These are phyloP conservation scores for Diuraphis noxia DNA, from an alignment of 1,140 invertebrate species.

Conservation along the genomic window DNA sequence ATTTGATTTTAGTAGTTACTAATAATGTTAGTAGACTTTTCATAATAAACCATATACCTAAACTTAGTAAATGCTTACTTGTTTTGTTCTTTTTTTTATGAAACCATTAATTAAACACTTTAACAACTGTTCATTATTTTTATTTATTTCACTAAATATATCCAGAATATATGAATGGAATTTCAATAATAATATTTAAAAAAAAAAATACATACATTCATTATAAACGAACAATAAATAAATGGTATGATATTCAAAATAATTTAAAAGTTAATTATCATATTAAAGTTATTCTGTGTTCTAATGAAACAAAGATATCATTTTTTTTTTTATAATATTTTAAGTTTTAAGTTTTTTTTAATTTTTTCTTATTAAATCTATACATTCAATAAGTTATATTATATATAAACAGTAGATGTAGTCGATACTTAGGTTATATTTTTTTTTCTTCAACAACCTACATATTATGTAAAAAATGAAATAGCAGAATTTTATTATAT, in stretches of 20 bases:
- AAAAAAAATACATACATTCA: neutral
- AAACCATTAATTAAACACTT: neutral
- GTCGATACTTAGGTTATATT: no score
- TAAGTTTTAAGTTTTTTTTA: no score
- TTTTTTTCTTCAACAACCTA: no score
- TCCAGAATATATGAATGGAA: neutral
- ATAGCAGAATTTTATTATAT: no score
- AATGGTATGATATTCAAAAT: neutral
- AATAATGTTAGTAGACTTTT: neutral
- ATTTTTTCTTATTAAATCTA: no score
- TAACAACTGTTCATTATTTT: neutral
- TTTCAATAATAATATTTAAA: neutral
- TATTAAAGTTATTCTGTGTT: neutral
- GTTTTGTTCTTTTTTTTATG: neutral
- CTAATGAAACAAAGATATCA: neutral
- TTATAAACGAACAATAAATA: neutral
- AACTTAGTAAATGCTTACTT: neutral
- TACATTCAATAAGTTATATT: no score
- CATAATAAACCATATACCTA: neutral
- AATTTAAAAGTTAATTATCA: neutral
- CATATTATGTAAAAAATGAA: no score
- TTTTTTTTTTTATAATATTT: neutral
- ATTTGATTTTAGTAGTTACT: neutral
- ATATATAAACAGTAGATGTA: no score
- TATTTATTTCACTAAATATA: neutral